A percentile compares a stretch with the other conserved stretches of the same genome.
Evolutionary conservation across 2,797 vertebrate genomes (phyloP).

Genomic region (Coluber constrictor): DNA sequence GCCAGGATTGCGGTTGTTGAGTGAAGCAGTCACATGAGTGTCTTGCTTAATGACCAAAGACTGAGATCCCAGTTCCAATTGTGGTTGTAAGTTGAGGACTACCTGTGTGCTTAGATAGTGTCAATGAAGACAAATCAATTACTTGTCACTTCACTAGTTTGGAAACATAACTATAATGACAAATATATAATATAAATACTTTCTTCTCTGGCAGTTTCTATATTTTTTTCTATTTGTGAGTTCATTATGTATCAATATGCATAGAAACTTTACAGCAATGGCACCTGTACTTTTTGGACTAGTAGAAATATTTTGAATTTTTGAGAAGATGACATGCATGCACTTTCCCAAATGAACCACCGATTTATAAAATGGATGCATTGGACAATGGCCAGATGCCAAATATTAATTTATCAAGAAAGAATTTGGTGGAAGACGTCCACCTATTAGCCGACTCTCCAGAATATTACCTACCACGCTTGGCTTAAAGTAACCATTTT

Average conservation of each 20-base stretch:
- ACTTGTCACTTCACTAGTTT: not conserved
- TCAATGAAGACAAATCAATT: not conserved
- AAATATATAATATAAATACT: not conserved
- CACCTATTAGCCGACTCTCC: not conserved
- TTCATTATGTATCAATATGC: not conserved
- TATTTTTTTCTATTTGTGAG: not conserved
- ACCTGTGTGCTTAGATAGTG: too few species aligned
- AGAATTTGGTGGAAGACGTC: not conserved
- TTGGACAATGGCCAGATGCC: not conserved
- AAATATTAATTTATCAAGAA: not conserved
- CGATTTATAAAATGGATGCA: not conserved
- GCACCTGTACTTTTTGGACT: not conserved
- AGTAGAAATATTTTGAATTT: not conserved
- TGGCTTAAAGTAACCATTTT: not conserved
- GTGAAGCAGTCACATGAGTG: not conserved
- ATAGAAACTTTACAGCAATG: not conserved
- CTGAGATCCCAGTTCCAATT: not conserved
- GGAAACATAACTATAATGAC: not conserved
- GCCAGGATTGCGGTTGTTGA: not conserved
- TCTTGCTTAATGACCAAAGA: not conserved
- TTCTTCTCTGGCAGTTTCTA: not conserved
- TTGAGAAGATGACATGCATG: not conserved
- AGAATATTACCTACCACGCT: not conserved
- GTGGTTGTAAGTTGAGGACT: not conserved
- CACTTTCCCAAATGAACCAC: not conserved